phyloP scores from a whole-genome alignment of 2,113 vertebrate genomes.

The Mustela nigripes region DNA sequence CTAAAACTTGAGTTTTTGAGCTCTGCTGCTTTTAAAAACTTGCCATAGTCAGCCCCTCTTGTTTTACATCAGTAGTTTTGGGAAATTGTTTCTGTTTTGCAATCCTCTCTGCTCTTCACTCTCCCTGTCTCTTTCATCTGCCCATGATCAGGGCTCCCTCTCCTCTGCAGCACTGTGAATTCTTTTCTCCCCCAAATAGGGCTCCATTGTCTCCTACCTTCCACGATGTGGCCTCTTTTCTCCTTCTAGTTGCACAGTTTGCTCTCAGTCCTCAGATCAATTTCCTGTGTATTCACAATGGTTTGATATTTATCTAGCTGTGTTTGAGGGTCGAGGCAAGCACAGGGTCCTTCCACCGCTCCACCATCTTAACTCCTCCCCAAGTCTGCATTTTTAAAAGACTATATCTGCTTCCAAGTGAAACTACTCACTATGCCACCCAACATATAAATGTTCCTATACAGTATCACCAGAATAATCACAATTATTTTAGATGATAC shows the following conservation, averaged over 20 bases:
- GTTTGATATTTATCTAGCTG: neutral
- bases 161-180: neutral
- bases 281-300: neutral
- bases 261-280: neutral
- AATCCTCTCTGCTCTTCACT: neutral
- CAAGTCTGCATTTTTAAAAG: neutral
- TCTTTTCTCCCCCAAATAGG: neutral
- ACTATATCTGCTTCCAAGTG: neutral
- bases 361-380: neutral
- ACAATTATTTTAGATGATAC: slow-evolving; percentile 8
- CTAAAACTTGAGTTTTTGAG: neutral
- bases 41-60: neutral
- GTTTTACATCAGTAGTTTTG: neutral
- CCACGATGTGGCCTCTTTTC: neutral
- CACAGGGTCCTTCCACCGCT: neutral
- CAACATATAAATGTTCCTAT: neutral
- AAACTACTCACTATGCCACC: neutral
- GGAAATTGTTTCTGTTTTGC: neutral
- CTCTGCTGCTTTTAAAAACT: neutral
- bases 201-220: neutral
- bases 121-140: neutral
- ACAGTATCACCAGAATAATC: neutral
- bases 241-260: neutral
- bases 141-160: neutral
- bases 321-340: neutral